Evolutionary conservation across 2,888 invertebrate genomes (phyloP).

Genomic region (Tetrapedia diversipes): DNA sequence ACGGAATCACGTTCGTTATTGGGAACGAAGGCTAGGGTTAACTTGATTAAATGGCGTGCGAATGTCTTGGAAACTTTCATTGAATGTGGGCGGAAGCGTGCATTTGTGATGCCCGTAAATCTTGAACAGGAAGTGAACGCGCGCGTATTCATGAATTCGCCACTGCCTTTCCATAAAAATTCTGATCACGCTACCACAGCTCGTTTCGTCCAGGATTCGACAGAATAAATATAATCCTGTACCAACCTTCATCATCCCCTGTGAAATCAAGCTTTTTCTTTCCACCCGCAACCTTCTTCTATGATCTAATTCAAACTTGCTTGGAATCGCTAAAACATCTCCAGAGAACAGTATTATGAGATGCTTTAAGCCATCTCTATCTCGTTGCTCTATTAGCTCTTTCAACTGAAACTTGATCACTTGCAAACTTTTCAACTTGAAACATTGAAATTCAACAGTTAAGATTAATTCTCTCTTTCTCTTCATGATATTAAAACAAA

Average conservation of each 20-base stretch:
- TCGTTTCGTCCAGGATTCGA: constrained; percentile 33
- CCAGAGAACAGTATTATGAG: not conserved
- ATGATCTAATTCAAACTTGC: not conserved
- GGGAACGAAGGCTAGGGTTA: constrained; percentile 30
- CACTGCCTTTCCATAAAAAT: constrained; percentile 51
- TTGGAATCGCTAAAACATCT: constrained; percentile 29
- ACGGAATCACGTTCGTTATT: constrained; percentile 19
- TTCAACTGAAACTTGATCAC: not conserved
- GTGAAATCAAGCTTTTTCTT: constrained; percentile 1
- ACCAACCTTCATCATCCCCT: not conserved
- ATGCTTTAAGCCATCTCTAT: not conserved
- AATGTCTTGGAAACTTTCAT: constrained; percentile 64
- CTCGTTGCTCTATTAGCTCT: not conserved
- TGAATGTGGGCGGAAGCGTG: constrained; percentile 70
- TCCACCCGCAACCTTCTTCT: not conserved
- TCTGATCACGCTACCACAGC: constrained; percentile 33
- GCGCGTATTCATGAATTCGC: constrained; percentile 70
- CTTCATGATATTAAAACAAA: not conserved
- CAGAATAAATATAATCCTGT: constrained; percentile 26
- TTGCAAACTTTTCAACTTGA: not conserved
- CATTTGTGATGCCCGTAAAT: constrained; percentile 64
- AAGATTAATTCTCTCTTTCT: too few species aligned
- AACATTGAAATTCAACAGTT: too few species aligned
- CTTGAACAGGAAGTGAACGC: constrained; percentile 69
- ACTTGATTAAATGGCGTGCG: constrained; percentile 64